These are phyloP conservation scores for Otolemur crassicaudatus DNA, from an alignment of 2,797 vertebrate genomes.

Conservation along the genomic window DNA sequence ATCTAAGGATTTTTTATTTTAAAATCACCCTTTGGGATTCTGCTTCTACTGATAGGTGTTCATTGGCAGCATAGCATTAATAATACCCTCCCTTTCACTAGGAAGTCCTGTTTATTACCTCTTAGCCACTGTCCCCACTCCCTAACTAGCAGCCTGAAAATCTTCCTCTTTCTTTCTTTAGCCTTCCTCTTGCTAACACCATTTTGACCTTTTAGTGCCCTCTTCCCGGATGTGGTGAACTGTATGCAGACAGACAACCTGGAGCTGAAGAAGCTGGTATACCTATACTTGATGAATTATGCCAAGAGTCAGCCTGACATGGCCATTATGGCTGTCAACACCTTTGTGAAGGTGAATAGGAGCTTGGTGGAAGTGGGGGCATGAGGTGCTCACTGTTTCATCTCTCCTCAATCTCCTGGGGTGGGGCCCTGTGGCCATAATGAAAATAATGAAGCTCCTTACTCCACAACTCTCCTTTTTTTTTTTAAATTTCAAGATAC, in stretches of 20 bases:
- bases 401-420: accelerated
- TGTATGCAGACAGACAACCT: slow-evolving; percentile 99
- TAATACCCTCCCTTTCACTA: background rate
- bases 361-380: no score
- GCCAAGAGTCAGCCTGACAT: slow-evolving; percentile 99
- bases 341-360: slow-evolving; percentile 95
- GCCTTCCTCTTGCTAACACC: background rate
- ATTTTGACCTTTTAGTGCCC: slow-evolving; percentile 88
- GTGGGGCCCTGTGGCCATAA: accelerated
- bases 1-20: no score
- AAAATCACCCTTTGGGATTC: slow-evolving; percentile 3
- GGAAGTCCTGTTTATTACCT: background rate
- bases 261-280: slow-evolving; percentile 98
- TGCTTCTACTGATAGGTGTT: background rate
- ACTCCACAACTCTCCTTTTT: background rate
- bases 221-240: slow-evolving; percentile 98
- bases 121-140: background rate
- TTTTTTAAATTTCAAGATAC: slow-evolving; percentile 83
- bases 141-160: background rate
- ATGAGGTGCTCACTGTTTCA: background rate
- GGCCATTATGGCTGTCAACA: slow-evolving; percentile 99
- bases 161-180: background rate
- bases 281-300: slow-evolving; percentile 99
- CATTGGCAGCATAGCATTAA: background rate
- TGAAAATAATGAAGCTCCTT: background rate